Evolutionary conservation across 2,888 invertebrate species (phyloP).

Genomic region (Melipona beecheii): DNA sequence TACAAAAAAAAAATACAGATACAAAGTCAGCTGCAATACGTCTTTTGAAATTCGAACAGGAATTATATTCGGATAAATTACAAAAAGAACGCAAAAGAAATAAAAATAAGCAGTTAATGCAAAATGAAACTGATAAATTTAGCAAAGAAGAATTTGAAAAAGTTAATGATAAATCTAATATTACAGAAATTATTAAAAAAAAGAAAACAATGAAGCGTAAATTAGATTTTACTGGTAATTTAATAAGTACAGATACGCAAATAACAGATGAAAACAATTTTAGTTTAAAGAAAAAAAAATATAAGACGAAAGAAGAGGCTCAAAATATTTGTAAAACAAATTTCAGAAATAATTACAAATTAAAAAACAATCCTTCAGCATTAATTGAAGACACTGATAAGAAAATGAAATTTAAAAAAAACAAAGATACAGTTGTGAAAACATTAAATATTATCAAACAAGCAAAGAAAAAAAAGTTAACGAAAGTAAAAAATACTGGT

Average conservation of each 20-base stretch:
- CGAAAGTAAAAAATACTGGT: slow-evolving; percentile 10
- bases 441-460: neutral
- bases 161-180: slow-evolving; percentile 5
- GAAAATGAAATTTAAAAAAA: slow-evolving; percentile 39
- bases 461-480: slow-evolving; percentile 30
- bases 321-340: neutral
- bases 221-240: neutral
- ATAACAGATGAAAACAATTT: neutral
- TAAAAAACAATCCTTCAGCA: slow-evolving; percentile 5
- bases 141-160: neutral
- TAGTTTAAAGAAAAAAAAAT: slow-evolving; percentile 22
- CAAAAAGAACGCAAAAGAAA: slow-evolving; percentile 72
- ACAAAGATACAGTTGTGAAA: slow-evolving; percentile 15
- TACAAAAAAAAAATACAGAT: slow-evolving; percentile 76
- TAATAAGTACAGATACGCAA: neutral
- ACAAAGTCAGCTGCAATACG: slow-evolving; percentile 81
- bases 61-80: slow-evolving; percentile 79
- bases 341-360: slow-evolving; percentile 18
- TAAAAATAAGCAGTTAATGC: slow-evolving; percentile 53
- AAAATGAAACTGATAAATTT: slow-evolving; percentile 35
- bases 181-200: slow-evolving; percentile 11
- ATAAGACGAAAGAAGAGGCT: neutral
- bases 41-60: slow-evolving; percentile 85
- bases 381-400: slow-evolving; percentile 20
- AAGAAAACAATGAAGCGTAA: slow-evolving; percentile 8